phyloP scores from a whole-genome alignment of 1,140 invertebrate genomes.

The Scylla paramamosain region DNA sequence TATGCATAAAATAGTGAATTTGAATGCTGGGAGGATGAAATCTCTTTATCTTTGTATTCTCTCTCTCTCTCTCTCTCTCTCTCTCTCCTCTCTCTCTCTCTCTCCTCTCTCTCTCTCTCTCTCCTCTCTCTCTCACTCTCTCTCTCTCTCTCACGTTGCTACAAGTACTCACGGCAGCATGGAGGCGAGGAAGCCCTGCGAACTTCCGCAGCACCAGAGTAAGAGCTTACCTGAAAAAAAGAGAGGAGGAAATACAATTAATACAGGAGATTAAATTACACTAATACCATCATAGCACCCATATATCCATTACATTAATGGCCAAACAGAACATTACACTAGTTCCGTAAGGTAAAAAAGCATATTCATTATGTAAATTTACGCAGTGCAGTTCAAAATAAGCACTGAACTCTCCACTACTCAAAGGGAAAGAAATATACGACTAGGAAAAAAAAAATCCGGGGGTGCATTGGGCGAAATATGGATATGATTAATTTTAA shows the following conservation, averaged over 20 bases:
- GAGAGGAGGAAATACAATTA: not conserved
- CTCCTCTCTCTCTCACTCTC: too few species aligned
- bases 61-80: too few species aligned
- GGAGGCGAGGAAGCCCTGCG: not conserved
- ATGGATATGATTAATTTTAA: constrained; percentile 25
- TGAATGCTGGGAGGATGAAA: too few species aligned
- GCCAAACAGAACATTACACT: not conserved
- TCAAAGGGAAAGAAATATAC: not conserved
- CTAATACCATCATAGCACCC: not conserved
- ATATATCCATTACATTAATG: not conserved
- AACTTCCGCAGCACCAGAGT: not conserved
- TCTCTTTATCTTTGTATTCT: too few species aligned
- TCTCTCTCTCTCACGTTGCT: too few species aligned
- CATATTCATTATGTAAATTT: not conserved
- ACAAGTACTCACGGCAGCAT: not conserved
- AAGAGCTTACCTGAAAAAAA: not conserved
- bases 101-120: too few species aligned
- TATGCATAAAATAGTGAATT: too few species aligned
- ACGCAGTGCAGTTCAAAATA: not conserved
- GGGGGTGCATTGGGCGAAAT: not conserved
- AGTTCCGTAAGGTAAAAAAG: not conserved
- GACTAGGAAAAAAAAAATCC: not conserved
- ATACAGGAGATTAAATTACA: not conserved
- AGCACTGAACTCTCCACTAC: not conserved
- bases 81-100: too few species aligned